Conservation (phyloP, 2,888 invertebrate species). For the Agrilus mali region DNA sequence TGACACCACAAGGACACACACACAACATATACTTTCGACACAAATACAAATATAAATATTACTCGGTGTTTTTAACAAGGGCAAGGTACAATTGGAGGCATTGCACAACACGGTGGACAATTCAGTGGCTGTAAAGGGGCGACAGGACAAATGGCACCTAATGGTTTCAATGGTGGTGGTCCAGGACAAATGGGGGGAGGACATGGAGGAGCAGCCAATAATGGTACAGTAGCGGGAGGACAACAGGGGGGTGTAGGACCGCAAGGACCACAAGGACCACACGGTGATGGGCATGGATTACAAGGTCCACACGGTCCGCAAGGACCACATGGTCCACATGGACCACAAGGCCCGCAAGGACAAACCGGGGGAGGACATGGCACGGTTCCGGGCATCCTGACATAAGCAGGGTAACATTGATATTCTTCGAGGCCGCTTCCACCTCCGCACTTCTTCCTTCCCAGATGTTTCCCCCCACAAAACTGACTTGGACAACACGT, state of each 20-base stretch:
- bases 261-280: conserved; percentile 33
- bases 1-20: too few relatives aligned
- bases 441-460: conserved; percentile 27
- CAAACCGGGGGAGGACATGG: conserved; percentile 22
- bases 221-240: conserved; percentile 11
- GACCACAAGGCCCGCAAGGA: conserved; percentile 31
- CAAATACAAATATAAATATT: too few relatives aligned
- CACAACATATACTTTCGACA: too few relatives aligned
- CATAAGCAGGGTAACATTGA: conserved; percentile 20
- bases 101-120: conserved; percentile 13
- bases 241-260: conserved; percentile 23
- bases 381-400: conserved; percentile 12
- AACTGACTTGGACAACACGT: conserved; percentile 40
- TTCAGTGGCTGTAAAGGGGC: conserved; percentile 7
- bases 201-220: conserved; percentile 11
- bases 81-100: conserved; percentile 10
- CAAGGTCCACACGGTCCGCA: conserved; percentile 12
- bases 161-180: conserved; percentile 12
- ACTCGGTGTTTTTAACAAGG: conserved; percentile 12
- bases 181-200: conserved; percentile 12
- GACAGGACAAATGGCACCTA: conserved; percentile 13
- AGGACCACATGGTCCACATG: conserved; percentile 33
- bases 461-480: conserved; percentile 22
- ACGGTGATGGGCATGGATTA: conserved; percentile 26
- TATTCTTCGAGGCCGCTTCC: conserved; percentile 23